These are phyloP conservation scores for Sesia bembeciformis DNA, from an alignment of 2,888 invertebrate genomes.

Conservation along the genomic window DNA sequence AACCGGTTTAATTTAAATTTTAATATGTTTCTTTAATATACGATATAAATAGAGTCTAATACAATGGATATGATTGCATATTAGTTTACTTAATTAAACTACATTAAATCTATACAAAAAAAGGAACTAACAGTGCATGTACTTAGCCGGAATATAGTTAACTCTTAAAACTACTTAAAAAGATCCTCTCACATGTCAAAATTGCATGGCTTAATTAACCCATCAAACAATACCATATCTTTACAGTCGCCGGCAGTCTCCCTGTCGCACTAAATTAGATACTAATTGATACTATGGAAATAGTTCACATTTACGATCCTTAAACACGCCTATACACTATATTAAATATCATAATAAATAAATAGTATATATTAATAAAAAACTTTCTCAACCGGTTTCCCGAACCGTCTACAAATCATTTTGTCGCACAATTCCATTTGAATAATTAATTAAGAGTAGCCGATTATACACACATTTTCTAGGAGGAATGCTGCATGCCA, in stretches of 20 bases:
- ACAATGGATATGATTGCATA: constrained; percentile 17
- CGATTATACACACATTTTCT: too few relatives aligned
- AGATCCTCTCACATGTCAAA: not conserved
- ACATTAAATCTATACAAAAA: constrained; percentile 45
- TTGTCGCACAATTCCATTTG: not conserved
- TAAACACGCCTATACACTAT: constrained; percentile 40
- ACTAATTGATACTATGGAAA: constrained; percentile 55
- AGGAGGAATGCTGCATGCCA: too few relatives aligned
- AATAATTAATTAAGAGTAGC: too few relatives aligned
- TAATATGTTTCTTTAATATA: not conserved
- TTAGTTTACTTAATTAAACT: constrained; percentile 14
- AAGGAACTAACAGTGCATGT: constrained; percentile 66
- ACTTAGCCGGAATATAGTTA: constrained; percentile 40
- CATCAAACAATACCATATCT: too few relatives aligned
- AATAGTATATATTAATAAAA: constrained; percentile 60
- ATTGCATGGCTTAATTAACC: too few relatives aligned
- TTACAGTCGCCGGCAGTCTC: not conserved
- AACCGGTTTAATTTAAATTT: too few relatives aligned
- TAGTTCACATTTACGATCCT: constrained; percentile 32
- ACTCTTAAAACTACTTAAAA: not conserved
- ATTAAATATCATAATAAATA: constrained; percentile 63
- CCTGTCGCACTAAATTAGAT: constrained; percentile 12
- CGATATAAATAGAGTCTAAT: not conserved
- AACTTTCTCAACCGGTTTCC: not conserved
- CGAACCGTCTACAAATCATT: not conserved